Conservation (phyloP, 2,888 invertebrate genomes). For the Eupsilia transversa region DNA sequence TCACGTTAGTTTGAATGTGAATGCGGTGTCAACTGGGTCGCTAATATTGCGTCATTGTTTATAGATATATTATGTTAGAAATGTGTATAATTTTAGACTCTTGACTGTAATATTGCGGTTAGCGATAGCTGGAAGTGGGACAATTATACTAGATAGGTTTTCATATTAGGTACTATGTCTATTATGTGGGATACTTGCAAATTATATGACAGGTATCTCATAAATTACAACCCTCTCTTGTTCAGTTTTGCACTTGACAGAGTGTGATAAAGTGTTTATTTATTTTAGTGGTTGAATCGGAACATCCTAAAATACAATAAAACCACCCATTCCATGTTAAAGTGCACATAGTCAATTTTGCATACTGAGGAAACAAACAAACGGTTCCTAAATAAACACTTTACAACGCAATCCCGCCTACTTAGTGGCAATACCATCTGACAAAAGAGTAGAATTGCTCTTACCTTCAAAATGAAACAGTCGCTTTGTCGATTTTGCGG, state of each 20-base stretch:
- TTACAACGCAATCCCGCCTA: slow-evolving; percentile 81
- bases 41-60: slow-evolving; percentile 59
- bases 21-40: slow-evolving; percentile 75
- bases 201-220: not conserved
- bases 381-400: slow-evolving; percentile 76
- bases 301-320: slow-evolving; percentile 36
- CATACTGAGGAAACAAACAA: slow-evolving; percentile 71
- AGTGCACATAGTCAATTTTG: slow-evolving; percentile 58
- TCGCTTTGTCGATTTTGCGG: slow-evolving; percentile 84
- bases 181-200: not conserved
- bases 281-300: not conserved
- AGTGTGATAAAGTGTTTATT: not conserved
- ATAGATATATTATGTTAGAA: slow-evolving; percentile 24
- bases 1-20: slow-evolving; percentile 79
- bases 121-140: not conserved
- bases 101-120: slow-evolving; percentile 10
- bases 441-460: slow-evolving; percentile 86
- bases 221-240: not conserved
- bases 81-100: slow-evolving; percentile 18
- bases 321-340: slow-evolving; percentile 41
- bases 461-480: slow-evolving; percentile 86
- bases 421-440: slow-evolving; percentile 84
- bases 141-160: not conserved
- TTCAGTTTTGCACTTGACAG: not conserved
- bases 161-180: not conserved